Evolutionary conservation across 2,113 vertebrate species (phyloP), one percentile per base, ranked within the genome.

Genomic region (Verasper variegatus): DNA sequence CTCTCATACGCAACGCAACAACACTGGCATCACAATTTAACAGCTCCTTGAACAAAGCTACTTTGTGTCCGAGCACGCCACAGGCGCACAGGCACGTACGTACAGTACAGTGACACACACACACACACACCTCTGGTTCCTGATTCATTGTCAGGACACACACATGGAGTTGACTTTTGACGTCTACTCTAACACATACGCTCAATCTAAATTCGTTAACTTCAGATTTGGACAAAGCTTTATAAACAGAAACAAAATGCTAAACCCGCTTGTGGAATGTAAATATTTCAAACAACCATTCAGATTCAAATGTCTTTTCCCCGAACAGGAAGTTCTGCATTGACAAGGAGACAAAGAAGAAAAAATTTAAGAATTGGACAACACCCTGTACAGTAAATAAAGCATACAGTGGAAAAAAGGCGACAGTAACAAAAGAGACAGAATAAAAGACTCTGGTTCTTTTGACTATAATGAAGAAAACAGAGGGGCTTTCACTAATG

Each of bases 21-120:
- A 68, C 57, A 78, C 51, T 63, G 56, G 23, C 45, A 13, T 76
- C 68, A 86, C 68, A 82, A 87, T 86, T 54, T 62, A 47, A 71
- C 73, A 59, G 21, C 45, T 71, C 61, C 52, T 47, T 47, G 12
- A 76, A 91, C 88, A 89, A 88, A 81, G 71, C 35, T 59, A 82
- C 78, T 85, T 77, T 85, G 80, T 90, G 62, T 74, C 57, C 59
- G 61, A 56, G 45, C 62, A 27, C 5, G 52, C 26, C 35, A 52
- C 14, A 52, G 45, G 51, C 47, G 57, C 40, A 6, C 62, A 69
- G 12, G 9, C 54, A 77, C 35, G 37, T 49, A 74, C 35, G 57
- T 26, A 59, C 6, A 68, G 42, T 31, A 10, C 57, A 26, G 42
- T 23, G 49, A 54, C 75, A 47, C 47, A 47, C 61, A 71, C 60